Conservation (phyloP, 2,113 vertebrate species). For the Rhea americana region DNA sequence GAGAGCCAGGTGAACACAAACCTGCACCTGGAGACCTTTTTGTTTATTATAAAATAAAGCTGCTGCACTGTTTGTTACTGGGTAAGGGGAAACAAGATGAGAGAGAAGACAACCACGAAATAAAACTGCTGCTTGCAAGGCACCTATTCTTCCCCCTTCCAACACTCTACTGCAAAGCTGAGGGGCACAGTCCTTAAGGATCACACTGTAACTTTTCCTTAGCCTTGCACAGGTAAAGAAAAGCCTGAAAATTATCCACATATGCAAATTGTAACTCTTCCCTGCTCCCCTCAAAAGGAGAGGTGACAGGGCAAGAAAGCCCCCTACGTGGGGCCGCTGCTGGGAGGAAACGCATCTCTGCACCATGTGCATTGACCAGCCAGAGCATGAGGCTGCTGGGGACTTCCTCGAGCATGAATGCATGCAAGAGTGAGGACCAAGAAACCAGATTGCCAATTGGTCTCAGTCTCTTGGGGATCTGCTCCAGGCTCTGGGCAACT, state of each 20-base stretch:
- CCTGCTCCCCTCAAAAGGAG: neutral
- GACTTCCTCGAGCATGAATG: neutral
- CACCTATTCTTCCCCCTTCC: neutral
- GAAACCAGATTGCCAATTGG: neutral
- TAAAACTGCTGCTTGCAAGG: neutral
- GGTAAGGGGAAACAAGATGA: neutral
- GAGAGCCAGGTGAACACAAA: neutral
- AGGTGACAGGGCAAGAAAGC: neutral
- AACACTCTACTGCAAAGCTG: neutral
- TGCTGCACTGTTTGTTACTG: neutral
- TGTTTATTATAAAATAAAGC: neutral
- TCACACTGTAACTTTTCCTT: neutral
- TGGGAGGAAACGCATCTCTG: neutral
- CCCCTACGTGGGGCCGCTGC: neutral
- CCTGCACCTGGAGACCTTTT: constrained; percentile 7
- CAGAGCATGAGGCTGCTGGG: neutral
- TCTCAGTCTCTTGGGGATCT: constrained; percentile 7
- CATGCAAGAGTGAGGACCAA: neutral
- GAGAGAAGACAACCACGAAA: neutral
- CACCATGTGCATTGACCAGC: accelerated
- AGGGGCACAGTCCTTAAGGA: neutral
- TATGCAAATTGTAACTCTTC: neutral
- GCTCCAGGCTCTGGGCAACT: neutral
- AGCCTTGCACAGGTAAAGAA: neutral
- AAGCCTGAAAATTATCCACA: neutral